Percentiles rank a stretch among this genome's conserved stretches.
phyloP scores from a whole-genome alignment of 2,797 vertebrate species.

The Enteromius trimaculatus region DNA sequence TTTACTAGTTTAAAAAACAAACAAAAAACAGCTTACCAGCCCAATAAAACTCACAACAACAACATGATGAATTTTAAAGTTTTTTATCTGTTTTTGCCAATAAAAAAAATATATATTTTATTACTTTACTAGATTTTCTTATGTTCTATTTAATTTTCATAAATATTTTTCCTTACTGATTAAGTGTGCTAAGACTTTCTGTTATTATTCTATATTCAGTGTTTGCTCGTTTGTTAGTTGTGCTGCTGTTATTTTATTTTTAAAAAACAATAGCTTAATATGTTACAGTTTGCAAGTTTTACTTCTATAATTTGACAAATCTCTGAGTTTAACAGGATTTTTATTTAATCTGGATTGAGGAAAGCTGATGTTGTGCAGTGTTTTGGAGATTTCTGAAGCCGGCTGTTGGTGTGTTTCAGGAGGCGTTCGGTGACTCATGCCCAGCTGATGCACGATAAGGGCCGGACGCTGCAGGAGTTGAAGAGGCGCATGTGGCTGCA shows the following conservation, averaged over 20 bases:
- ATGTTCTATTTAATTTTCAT: no score
- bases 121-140: no score
- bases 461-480: constrained; percentile 90
- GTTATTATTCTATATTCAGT: neutral
- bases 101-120: no score
- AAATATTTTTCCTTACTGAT: neutral
- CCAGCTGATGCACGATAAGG: constrained; percentile 97
- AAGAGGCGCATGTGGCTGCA: constrained; percentile 92
- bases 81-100: no score
- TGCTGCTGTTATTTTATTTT: neutral
- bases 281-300: neutral
- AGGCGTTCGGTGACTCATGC: constrained; percentile 93
- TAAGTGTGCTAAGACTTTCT: neutral
- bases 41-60: no score
- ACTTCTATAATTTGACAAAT: neutral
- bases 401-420: constrained; percentile 67
- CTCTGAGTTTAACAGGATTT: neutral
- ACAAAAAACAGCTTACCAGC: no score
- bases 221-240: neutral
- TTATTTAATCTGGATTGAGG: neutral
- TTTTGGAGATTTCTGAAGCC: neutral
- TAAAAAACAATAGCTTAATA: neutral
- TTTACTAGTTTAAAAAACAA: no score
- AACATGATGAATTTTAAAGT: no score
- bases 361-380: neutral